These are phyloP conservation scores for Hepsetus odoe DNA, from an alignment of 2,113 vertebrate genomes.

Conservation along the genomic window DNA sequence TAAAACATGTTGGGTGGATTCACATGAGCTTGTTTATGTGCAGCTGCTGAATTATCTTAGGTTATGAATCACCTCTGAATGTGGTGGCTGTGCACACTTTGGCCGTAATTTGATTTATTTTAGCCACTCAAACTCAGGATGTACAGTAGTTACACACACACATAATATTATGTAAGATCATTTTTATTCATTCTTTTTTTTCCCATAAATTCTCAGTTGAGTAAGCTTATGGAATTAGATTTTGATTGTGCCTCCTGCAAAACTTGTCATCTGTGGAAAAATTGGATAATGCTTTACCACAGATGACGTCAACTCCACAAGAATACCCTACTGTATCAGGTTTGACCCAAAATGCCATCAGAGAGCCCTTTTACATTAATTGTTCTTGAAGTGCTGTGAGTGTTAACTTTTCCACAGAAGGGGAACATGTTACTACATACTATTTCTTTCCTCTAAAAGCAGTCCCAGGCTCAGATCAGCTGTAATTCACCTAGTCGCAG, in stretches of 20 bases:
- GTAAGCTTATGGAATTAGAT: not conserved
- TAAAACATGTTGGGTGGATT: slow-evolving; percentile 41
- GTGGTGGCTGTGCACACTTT: not conserved
- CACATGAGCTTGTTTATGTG: slow-evolving; percentile 41
- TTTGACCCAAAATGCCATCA: not conserved
- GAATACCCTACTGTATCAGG: not conserved
- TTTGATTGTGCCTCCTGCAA: not conserved
- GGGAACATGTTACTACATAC: slow-evolving; percentile 41
- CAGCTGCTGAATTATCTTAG: slow-evolving; percentile 15
- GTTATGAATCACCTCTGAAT: slow-evolving; percentile 42
- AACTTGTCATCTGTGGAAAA: not conserved
- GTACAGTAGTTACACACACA: slow-evolving; percentile 11
- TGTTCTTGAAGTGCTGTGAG: slow-evolving; percentile 12
- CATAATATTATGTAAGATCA: slow-evolving; percentile 30
- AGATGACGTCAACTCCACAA: not conserved
- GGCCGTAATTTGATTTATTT: slow-evolving; percentile 40
- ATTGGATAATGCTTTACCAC: not conserved
- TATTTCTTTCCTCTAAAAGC: slow-evolving; percentile 33
- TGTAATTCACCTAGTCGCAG: slow-evolving; percentile 47
- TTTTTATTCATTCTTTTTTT: slow-evolving; percentile 27
- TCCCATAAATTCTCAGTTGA: not conserved
- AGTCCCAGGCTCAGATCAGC: not conserved
- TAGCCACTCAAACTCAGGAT: slow-evolving; percentile 28
- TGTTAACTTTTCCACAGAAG: slow-evolving; percentile 54
- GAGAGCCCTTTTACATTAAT: slow-evolving; percentile 42